A percentile compares a stretch with the other conserved stretches of the same genome.
Evolutionary conservation across 1,140 invertebrate species (phyloP).

Genomic region (Drosophila mojavensis): DNA sequence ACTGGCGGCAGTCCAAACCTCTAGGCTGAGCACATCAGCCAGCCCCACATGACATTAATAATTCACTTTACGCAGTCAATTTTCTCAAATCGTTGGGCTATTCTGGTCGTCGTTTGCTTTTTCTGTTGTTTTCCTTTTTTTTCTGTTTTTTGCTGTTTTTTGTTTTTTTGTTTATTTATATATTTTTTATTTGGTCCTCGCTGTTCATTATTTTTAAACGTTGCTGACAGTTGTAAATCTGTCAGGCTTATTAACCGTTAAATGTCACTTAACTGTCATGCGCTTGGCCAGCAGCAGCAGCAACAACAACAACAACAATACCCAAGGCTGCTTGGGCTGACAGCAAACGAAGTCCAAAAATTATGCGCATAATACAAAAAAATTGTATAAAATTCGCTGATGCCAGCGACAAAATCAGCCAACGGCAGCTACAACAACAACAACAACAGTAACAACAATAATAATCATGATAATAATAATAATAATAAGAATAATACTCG

Average conservation of each 20-base stretch:
- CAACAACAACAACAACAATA: conserved; percentile 29
- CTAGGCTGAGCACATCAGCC: conserved; percentile 10
- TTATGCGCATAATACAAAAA: conserved; percentile 78
- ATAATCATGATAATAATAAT: conserved; percentile 36
- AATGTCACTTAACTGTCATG: conserved; percentile 82
- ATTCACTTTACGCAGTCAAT: conserved; percentile 81
- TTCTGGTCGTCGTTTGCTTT: conserved; percentile 36
- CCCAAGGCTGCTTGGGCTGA: background rate
- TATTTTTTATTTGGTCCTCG: conserved; percentile 42
- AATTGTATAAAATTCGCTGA: conserved; percentile 58
- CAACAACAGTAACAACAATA: background rate
- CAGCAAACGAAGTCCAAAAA: conserved; percentile 55
- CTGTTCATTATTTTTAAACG: conserved; percentile 80
- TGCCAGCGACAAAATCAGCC: conserved; percentile 46
- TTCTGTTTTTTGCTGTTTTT: conserved; percentile 19
- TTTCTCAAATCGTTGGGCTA: conserved; percentile 75
- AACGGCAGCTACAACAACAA: background rate
- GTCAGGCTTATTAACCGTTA: conserved; percentile 83
- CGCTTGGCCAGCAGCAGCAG: conserved; percentile 43
- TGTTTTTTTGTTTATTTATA: conserved; percentile 2
- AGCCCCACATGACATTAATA: conserved; percentile 75
- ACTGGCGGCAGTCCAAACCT: background rate
- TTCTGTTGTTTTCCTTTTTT: background rate
- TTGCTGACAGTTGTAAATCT: conserved; percentile 80
- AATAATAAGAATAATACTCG: conserved; percentile 42